A percentile compares a stretch with the other conserved stretches of the same genome.
phyloP scores from a whole-genome alignment of 2,113 vertebrate genomes.

The Myiozetetes cayanensis region DNA sequence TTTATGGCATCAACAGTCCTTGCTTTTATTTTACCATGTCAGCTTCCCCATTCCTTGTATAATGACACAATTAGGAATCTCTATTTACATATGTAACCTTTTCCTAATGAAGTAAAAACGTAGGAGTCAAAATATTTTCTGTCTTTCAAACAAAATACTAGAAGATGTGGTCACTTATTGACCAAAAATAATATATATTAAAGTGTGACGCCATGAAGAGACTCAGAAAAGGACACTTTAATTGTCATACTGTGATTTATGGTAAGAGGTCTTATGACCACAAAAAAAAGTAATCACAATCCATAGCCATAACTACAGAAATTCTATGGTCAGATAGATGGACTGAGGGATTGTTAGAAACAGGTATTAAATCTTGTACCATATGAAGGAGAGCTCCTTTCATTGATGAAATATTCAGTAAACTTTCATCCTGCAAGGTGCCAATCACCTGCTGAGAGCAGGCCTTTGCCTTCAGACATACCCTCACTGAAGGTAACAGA shows the following conservation, averaged over 20 bases:
- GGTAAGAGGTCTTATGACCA: neutral
- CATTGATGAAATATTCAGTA: neutral
- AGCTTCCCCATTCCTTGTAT: neutral
- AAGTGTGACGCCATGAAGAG: neutral
- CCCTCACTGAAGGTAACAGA: neutral
- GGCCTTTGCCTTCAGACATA: neutral
- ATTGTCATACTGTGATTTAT: neutral
- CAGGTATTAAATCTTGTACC: neutral
- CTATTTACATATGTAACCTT: neutral
- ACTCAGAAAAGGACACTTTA: neutral
- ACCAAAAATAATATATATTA: neutral
- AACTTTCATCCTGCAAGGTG: neutral
- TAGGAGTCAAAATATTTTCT: neutral
- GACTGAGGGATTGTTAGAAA: neutral
- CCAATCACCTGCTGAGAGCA: neutral
- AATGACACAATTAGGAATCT: neutral
- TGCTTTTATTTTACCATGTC: neutral
- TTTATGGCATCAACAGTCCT: neutral
- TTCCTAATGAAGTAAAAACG: neutral
- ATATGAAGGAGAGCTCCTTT: neutral
- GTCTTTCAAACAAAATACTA: neutral
- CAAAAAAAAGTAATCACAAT: neutral
- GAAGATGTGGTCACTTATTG: neutral
- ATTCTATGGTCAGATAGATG: neutral
- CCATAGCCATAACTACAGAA: neutral